phyloP scores from a whole-genome alignment of 2,113 vertebrate genomes.

The Elachura formosa region DNA sequence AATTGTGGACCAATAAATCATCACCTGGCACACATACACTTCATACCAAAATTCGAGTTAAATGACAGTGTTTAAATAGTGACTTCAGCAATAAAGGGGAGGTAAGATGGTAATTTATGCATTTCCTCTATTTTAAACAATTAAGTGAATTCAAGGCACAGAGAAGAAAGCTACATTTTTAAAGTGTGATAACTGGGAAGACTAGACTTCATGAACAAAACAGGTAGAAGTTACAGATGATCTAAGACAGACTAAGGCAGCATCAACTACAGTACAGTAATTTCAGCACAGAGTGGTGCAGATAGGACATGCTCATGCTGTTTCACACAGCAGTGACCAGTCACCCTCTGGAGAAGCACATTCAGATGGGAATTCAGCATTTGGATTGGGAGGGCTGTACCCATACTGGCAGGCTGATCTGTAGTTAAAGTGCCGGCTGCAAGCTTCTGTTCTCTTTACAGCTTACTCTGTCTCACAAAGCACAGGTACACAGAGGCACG shows the following conservation, averaged over 20 bases:
- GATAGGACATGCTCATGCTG: not conserved
- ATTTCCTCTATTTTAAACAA: not conserved
- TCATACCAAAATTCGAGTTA: not conserved
- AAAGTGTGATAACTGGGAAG: not conserved
- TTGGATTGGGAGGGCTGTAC: not conserved
- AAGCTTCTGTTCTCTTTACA: not conserved
- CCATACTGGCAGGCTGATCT: not conserved
- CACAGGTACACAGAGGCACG: not conserved
- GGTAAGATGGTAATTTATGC: rapidly evolving
- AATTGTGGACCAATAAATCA: not conserved
- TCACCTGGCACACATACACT: not conserved
- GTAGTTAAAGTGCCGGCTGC: not conserved
- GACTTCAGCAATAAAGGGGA: not conserved
- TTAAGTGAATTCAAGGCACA: not conserved
- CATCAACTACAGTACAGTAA: not conserved
- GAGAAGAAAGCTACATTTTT: not conserved
- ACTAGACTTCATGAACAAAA: not conserved
- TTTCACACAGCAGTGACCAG: not conserved
- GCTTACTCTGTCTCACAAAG: not conserved
- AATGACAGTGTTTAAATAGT: not conserved
- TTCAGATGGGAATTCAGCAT: not conserved
- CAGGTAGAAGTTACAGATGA: not conserved
- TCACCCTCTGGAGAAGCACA: not conserved
- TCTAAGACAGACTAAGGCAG: not conserved
- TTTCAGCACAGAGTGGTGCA: not conserved